A percentile compares a stretch with the other conserved stretches of the same genome.
Evolutionary conservation across 2,113 vertebrate genomes (phyloP).

Genomic region (Parotia lawesii): DNA sequence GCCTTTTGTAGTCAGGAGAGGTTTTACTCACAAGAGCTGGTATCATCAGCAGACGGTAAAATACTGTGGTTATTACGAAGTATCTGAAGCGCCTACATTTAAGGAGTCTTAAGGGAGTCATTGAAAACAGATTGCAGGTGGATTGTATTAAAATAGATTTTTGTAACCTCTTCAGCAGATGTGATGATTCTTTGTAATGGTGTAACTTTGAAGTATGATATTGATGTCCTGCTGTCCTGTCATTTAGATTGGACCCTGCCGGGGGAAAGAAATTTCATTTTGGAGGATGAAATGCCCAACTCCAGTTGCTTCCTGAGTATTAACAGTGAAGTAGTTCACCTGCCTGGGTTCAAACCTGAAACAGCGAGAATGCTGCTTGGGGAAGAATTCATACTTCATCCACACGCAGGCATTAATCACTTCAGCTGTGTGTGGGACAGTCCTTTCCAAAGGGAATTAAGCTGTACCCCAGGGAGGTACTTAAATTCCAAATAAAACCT

Average conservation of each 20-base stretch:
- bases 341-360: not conserved
- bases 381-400: not conserved
- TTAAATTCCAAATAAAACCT: not conserved
- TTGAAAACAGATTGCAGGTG: conserved; percentile 6
- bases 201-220: not conserved
- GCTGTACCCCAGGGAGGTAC: not conserved
- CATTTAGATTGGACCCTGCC: not conserved
- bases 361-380: accelerated
- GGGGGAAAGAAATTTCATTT: not conserved
- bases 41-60: not conserved
- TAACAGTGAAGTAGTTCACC: not conserved
- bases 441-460: not conserved
- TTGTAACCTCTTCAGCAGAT: not conserved
- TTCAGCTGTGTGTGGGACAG: not conserved
- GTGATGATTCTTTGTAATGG: not conserved
- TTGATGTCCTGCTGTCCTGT: not conserved
- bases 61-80: not conserved
- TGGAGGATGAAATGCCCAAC: not conserved
- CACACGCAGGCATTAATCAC: not conserved
- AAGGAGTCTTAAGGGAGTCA: conserved; percentile 14
- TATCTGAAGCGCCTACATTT: not conserved
- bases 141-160: conserved; percentile 25
- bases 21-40: not conserved
- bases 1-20: not conserved
- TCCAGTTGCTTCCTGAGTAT: not conserved